These are phyloP conservation scores for Drosophila anomalata DNA, from an alignment of 2,888 invertebrate genomes.

Conservation along the genomic window DNA sequence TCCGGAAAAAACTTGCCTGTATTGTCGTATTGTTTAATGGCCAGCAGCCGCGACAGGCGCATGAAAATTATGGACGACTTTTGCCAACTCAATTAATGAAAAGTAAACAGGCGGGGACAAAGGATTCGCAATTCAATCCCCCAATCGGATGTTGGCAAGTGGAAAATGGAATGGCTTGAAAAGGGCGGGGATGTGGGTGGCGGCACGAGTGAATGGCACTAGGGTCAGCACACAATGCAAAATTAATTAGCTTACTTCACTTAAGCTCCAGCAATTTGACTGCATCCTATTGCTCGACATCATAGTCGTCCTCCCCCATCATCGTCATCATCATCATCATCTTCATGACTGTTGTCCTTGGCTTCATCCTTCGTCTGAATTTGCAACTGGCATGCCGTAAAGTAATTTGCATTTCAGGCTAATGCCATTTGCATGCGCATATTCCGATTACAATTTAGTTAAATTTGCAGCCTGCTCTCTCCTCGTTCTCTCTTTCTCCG, in stretches of 20 bases:
- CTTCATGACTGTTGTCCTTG: conserved; percentile 31
- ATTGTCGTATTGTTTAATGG: conserved; percentile 55
- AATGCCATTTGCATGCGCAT: conserved; percentile 80
- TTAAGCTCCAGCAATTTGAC: conserved; percentile 78
- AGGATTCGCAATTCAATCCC: conserved; percentile 37
- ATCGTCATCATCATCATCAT: conserved; percentile 8
- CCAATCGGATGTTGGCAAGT: conserved; percentile 14
- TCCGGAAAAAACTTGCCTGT: conserved; percentile 4
- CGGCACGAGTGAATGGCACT: conserved; percentile 5
- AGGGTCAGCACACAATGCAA: conserved; percentile 69
- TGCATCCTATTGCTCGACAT: conserved; percentile 57
- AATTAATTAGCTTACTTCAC: conserved; percentile 80
- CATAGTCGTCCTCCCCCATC: conserved; percentile 4
- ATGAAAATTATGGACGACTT: conserved; percentile 69
- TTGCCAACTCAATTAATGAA: conserved; percentile 77
- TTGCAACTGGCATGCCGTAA: conserved; percentile 62
- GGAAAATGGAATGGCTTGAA: neutral
- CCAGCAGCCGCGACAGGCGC: conserved; percentile 58
- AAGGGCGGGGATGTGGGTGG: neutral
- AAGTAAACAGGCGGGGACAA: conserved; percentile 67
- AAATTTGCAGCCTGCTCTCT: conserved; percentile 56
- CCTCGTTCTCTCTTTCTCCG: neutral
- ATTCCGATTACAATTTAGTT: conserved; percentile 79
- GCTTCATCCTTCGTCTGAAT: conserved; percentile 29
- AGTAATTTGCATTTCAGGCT: conserved; percentile 78